Percentiles rank a stretch among this genome's conserved stretches.
These are phyloP conservation scores for Pseudorhiza aurosa DNA, from an alignment of 30 jellyfish, hydroid and myxozoan genomes.

Conservation along the genomic window DNA sequence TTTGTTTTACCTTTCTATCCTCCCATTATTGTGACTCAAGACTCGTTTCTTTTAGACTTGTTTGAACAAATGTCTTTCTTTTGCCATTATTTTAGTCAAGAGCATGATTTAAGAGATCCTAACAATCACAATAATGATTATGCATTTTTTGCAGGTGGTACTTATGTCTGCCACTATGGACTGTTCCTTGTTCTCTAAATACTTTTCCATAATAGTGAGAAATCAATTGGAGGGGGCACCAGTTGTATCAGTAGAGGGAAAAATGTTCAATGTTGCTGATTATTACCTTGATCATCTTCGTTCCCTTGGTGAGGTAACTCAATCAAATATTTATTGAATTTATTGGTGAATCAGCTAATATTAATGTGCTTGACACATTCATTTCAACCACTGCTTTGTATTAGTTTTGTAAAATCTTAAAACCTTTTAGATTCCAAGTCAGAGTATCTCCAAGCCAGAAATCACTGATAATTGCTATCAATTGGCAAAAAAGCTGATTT, in stretches of 20 bases:
- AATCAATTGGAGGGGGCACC: conserved; percentile 94
- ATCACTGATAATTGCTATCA: conserved; percentile 68
- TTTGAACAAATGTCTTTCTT: neutral
- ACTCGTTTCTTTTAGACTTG: too few relatives aligned
- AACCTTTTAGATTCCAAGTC: conserved; percentile 80
- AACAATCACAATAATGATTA: too few relatives aligned
- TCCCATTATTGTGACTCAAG: too few relatives aligned
- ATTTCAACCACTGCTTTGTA: too few relatives aligned
- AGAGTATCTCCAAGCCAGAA: conserved; percentile 74
- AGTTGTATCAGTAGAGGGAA: conserved; percentile 91
- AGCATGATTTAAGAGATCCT: too few relatives aligned
- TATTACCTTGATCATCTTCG: conserved; percentile 77
- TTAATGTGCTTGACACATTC: too few relatives aligned
- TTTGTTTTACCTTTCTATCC: neutral
- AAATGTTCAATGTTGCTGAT: conserved; percentile 72
- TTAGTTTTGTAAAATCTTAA: too few relatives aligned
- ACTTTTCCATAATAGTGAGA: conserved; percentile 77
- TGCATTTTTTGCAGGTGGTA: conserved; percentile 66
- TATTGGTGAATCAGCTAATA: too few relatives aligned
- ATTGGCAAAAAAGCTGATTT: conserved; percentile 75
- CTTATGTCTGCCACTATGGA: conserved; percentile 99
- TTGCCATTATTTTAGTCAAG: too few relatives aligned
- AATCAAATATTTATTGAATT: neutral
- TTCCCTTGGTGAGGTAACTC: conserved; percentile 63
- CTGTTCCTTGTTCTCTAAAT: conserved; percentile 79